These are phyloP conservation scores for Amphiduros pacificus DNA, from an alignment of 2,888 invertebrate genomes.

Conservation along the genomic window DNA sequence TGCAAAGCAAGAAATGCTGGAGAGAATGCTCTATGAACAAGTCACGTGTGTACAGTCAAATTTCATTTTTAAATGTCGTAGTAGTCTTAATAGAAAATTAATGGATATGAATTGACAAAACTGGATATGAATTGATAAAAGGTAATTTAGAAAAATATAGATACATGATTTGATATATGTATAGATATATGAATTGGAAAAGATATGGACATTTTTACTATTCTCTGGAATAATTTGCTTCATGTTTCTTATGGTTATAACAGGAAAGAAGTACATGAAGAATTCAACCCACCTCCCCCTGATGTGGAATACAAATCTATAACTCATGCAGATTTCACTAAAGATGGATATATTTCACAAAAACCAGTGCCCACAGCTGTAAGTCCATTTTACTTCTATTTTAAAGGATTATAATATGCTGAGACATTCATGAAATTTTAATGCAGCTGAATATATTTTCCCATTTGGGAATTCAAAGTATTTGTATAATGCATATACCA, in stretches of 20 bases:
- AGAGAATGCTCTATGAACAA: slow-evolving; percentile 33
- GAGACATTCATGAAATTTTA: too few relatives aligned
- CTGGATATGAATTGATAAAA: too few relatives aligned
- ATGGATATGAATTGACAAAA: too few relatives aligned
- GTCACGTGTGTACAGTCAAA: slow-evolving; percentile 25
- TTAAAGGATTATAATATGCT: too few relatives aligned
- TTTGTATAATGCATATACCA: background rate
- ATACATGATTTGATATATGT: too few relatives aligned
- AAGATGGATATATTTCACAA: slow-evolving; percentile 41
- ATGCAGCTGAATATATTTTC: too few relatives aligned
- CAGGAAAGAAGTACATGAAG: slow-evolving; percentile 49
- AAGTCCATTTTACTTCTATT: slow-evolving; percentile 17
- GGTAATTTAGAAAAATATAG: too few relatives aligned
- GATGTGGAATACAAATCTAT: slow-evolving; percentile 46
- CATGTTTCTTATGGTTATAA: too few relatives aligned
- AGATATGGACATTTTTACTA: background rate
- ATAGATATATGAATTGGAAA: background rate
- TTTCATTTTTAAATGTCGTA: too few relatives aligned
- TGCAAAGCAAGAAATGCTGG: slow-evolving; percentile 45
- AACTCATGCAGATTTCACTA: slow-evolving; percentile 47
- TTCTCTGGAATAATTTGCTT: too few relatives aligned
- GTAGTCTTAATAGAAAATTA: too few relatives aligned
- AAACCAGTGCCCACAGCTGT: slow-evolving; percentile 48
- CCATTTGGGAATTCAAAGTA: too few relatives aligned
- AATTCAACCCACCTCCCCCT: slow-evolving; percentile 42